These are phyloP conservation scores for Tethya wilhelma DNA, from an alignment of 37 sponge, comb jelly and placozoan species.

Conservation along the genomic window DNA sequence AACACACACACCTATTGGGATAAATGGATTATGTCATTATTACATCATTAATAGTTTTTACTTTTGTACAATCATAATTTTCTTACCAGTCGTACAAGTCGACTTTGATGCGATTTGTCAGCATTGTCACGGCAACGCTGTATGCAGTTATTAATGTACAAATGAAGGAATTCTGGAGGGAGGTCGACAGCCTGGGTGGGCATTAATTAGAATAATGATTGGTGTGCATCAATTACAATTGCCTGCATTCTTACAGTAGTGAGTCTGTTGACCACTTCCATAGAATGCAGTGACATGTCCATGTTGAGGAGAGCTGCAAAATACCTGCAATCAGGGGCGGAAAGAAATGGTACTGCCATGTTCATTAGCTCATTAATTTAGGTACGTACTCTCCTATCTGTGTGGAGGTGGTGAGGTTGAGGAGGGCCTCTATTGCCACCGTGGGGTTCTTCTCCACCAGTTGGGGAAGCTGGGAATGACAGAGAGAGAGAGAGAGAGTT, in stretches of 20 bases:
- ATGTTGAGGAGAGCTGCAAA: constrained; percentile 89
- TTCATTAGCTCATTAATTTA: not conserved
- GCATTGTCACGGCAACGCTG: constrained; percentile 80
- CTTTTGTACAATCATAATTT: not conserved
- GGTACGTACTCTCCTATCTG: constrained; percentile 83
- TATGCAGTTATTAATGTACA: constrained; percentile 96
- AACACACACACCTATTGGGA: constrained; percentile 98
- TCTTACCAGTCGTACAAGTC: constrained; percentile 87
- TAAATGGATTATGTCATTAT: too few species aligned
- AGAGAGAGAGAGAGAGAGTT: too few species aligned
- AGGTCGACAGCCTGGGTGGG: constrained; percentile 86
- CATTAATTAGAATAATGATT: constrained; percentile 1
- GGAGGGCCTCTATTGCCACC: constrained; percentile 89
- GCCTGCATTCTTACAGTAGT: constrained; percentile 58
- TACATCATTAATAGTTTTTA: not conserved
- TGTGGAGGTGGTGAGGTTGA: constrained; percentile 66
- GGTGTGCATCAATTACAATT: not conserved
- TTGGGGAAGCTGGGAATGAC: constrained; percentile 75
- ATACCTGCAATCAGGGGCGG: constrained; percentile 44
- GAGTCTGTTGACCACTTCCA: constrained; percentile 96
- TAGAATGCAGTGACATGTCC: constrained; percentile 97
- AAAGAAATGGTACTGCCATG: not conserved
- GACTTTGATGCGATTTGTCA: constrained; percentile 85
- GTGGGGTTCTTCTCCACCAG: constrained; percentile 95
- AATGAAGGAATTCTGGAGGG: constrained; percentile 94